Base-by-base conservation (phyloP, 1,140 invertebrate genomes). In the Geopemphigus sp. region DNA sequence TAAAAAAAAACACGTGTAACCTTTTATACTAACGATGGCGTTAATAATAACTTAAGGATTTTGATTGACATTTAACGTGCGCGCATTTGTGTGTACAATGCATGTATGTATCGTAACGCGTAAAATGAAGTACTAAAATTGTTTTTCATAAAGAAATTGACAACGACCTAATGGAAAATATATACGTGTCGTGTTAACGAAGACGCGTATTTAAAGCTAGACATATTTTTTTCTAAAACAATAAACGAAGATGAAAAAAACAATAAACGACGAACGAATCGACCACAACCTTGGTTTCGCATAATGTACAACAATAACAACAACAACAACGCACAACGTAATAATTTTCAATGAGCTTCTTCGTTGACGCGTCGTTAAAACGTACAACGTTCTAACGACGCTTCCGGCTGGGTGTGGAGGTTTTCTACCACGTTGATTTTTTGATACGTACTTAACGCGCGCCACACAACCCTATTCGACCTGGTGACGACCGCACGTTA, bases 81-180 rank as follows among this genome's bases (percentile, higher is more conserved):
- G 59, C 29, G 15, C n/a, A 8, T 39, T 39, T 39, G 61, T 32
- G 29, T 32, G 19, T 63, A 32, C 32, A 15, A 24, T 24, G 14
- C 22, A 70, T 50, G 19, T 14, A 29, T 70, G 26, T 29, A 26
- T 10, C 19, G 5, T 24, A 8, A 50, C 14, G 14, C 14, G 53
- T 70, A 54, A 53, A 53, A 70, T 70, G 29, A 53, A 70, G 24
- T 53, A 70, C 22, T 53, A 29, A 19, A 70, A 70, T 53, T 70
- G 24, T 53, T 19, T 70, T 14, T 6, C 1, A 14, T 70, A 70
- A 70, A 53, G 8, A 53, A 70, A 70, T 70, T 70, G 68, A 70
- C 68, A 70, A 70, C 53, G 24, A 70, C n/a, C 64, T 68, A 68
- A 68, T 70, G 50, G 19, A 26, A n/a, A 70, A 45, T 70, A 70